A percentile compares a stretch with the other conserved stretches of the same genome.
phyloP scores from a whole-genome alignment of 2,888 invertebrate species.

The Tupiocoris notatus region DNA sequence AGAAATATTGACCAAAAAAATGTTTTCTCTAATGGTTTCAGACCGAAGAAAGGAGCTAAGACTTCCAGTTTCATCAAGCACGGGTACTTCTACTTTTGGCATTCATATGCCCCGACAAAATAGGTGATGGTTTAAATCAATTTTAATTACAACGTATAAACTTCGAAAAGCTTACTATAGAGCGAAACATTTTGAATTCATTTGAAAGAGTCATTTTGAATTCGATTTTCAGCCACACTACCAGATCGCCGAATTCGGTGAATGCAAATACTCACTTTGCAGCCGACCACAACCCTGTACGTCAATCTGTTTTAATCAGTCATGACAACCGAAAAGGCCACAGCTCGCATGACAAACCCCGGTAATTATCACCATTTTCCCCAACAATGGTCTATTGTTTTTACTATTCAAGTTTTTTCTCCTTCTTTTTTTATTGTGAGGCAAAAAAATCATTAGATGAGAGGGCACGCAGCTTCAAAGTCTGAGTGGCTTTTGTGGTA shows the following conservation, averaged over 20 bases:
- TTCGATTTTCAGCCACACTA: not conserved
- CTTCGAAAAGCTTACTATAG: no score
- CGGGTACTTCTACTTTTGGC: constrained; percentile 11
- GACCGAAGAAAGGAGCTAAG: constrained; percentile 26
- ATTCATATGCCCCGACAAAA: not conserved
- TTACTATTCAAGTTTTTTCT: not conserved
- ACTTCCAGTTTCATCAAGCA: constrained; percentile 17
- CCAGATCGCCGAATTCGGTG: constrained; percentile 19
- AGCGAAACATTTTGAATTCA: not conserved
- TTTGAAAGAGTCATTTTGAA: not conserved
- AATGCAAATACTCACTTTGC: constrained; percentile 16
- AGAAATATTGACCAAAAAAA: no score
- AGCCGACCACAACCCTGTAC: constrained; percentile 8
- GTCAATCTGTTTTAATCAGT: not conserved
- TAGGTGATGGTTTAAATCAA: not conserved
- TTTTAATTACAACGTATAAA: no score
- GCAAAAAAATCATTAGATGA: no score
- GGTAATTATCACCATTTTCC: constrained; percentile 7
- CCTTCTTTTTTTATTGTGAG: no score
- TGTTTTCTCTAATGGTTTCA: no score
- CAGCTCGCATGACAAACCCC: constrained; percentile 14
- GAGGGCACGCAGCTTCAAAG: no score
- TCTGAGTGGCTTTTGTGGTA: no score
- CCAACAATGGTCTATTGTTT: no score
- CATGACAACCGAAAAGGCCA: not conserved